phyloP scores from a whole-genome alignment of 2,113 vertebrate species.

The Tyrannus savana region DNA sequence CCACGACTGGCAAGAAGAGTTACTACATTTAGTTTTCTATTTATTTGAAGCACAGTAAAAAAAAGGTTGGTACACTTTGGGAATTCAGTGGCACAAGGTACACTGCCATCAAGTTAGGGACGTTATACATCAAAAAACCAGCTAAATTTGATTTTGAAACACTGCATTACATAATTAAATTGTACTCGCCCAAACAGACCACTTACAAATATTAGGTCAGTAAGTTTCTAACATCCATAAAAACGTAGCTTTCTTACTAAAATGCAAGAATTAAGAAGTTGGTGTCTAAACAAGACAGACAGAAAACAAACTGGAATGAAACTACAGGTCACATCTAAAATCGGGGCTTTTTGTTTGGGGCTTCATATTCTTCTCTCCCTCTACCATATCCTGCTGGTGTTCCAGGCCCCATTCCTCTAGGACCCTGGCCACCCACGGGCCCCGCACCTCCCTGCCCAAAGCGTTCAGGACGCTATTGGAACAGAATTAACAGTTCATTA shows the following conservation, averaged over 20 bases:
- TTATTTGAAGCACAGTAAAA: constrained; percentile 93
- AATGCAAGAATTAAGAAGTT: constrained; percentile 94
- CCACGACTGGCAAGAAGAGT: constrained; percentile 75
- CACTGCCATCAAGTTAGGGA: constrained; percentile 89
- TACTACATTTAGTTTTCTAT: constrained; percentile 83
- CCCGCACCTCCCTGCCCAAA: constrained; percentile 92
- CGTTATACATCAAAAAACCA: constrained; percentile 83
- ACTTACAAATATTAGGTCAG: constrained; percentile 86
- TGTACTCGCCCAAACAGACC: constrained; percentile 82
- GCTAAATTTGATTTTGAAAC: constrained; percentile 75
- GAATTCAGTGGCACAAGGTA: constrained; percentile 91
- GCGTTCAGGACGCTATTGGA: constrained; percentile 95
- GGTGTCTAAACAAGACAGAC: constrained; percentile 86
- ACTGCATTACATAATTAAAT: constrained; percentile 83
- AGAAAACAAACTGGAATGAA: constrained; percentile 85
- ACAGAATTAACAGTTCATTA: constrained; percentile 85
- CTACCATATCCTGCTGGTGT: constrained; percentile 92
- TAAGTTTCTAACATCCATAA: constrained; percentile 87
- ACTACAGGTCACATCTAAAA: constrained; percentile 92
- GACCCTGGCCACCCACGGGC: constrained; percentile 86
- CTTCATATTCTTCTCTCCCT: constrained; percentile 98
- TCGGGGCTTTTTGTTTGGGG: constrained; percentile 96
- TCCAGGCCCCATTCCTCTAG: constrained; percentile 92
- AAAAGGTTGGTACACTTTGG: constrained; percentile 89
- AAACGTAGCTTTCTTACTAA: constrained; percentile 90